These are phyloP conservation scores for Hemistola chrysoprasaria DNA, from an alignment of 2,888 invertebrate species.

Conservation along the genomic window DNA sequence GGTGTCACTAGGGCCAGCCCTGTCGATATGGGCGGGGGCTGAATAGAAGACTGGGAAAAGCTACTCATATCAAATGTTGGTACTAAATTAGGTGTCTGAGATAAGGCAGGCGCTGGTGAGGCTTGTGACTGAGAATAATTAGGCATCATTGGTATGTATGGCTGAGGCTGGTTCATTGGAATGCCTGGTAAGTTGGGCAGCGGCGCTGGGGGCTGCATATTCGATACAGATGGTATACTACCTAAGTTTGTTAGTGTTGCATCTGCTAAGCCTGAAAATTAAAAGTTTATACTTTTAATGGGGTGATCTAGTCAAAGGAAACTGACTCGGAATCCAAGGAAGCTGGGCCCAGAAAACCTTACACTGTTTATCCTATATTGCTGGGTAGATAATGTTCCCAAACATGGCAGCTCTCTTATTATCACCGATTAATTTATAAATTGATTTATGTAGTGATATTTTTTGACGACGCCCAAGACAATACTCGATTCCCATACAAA, in stretches of 20 bases:
- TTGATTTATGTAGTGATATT: no score
- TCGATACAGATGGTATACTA: constrained; percentile 74
- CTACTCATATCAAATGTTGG: constrained; percentile 74
- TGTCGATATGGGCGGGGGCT: constrained; percentile 55
- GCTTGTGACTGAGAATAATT: constrained; percentile 61
- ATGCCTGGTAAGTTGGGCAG: constrained; percentile 75
- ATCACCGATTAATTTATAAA: no score
- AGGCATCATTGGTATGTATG: constrained; percentile 77
- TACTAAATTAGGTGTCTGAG: constrained; percentile 49
- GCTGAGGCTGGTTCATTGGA: constrained; percentile 79
- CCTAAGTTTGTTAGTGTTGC: constrained; percentile 73
- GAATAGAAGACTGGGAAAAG: constrained; percentile 57
- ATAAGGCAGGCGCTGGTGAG: constrained; percentile 34
- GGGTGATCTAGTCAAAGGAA: no score
- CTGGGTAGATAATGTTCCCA: no score
- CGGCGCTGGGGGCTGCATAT: constrained; percentile 78
- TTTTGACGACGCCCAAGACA: no score
- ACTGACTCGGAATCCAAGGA: no score
- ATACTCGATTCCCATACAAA: no score
- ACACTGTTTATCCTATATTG: no score
- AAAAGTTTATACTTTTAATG: constrained; percentile 13
- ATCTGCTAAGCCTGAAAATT: constrained; percentile 70
- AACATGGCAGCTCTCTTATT: no score
- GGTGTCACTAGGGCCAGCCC: constrained; percentile 84
- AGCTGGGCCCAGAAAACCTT: no score